phyloP scores from a whole-genome alignment of 2,888 invertebrate species.

The Cheiracanthium punctorium region DNA sequence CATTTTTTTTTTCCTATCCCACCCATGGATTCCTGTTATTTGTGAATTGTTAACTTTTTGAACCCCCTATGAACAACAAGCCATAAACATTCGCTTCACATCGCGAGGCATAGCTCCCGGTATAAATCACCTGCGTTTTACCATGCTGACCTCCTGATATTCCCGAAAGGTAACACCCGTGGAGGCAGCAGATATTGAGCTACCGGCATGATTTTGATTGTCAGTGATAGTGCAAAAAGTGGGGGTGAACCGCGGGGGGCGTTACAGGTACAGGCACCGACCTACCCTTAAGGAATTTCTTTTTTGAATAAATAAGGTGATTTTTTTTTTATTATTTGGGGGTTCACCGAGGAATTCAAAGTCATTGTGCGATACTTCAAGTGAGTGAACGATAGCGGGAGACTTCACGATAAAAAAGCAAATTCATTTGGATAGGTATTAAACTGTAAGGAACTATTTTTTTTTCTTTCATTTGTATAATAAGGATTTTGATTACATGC shows the following conservation, averaged over 20 bases:
- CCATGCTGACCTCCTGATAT: slow-evolving; percentile 9
- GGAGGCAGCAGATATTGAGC: neutral
- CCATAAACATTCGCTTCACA: slow-evolving; percentile 27
- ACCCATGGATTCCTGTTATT: slow-evolving; percentile 38
- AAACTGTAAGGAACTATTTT: too few relatives aligned
- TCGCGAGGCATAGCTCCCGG: neutral
- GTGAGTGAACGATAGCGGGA: neutral
- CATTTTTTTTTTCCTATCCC: neutral
- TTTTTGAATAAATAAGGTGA: neutral
- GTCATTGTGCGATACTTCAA: neutral
- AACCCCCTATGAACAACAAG: slow-evolving; percentile 25
- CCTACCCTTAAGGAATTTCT: neutral
- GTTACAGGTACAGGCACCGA: neutral
- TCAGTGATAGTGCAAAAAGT: neutral
- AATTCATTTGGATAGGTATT: too few relatives aligned
- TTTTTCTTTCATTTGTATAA: too few relatives aligned
- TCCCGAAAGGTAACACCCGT: neutral
- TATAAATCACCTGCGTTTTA: slow-evolving; percentile 54
- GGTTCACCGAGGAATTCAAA: neutral
- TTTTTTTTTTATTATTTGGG: too few relatives aligned
- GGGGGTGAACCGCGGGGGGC: neutral
- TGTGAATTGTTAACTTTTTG: slow-evolving; percentile 22
- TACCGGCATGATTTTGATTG: neutral
- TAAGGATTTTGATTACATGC: too few relatives aligned
- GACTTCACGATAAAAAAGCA: neutral